Evolutionary conservation across 2,888 invertebrate species (phyloP).

Genomic region (Papilio gigon): DNA sequence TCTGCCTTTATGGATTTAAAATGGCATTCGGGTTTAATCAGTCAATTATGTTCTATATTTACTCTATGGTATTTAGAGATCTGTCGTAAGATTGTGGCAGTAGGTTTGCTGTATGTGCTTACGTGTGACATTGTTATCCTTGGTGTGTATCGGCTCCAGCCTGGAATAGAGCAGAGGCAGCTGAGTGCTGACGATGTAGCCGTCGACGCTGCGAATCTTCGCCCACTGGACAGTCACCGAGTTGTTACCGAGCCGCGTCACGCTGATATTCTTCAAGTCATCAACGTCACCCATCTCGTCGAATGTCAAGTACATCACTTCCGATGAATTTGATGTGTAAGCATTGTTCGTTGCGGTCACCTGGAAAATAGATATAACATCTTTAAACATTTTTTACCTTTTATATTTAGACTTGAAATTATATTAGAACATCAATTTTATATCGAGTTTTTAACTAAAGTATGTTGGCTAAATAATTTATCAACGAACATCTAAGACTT

Average conservation of each 20-base stretch:
- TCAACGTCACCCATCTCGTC: constrained; percentile 85
- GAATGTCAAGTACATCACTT: constrained; percentile 82
- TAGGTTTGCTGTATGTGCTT: constrained; percentile 46
- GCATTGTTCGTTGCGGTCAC: constrained; percentile 85
- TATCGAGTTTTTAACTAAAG: too few relatives aligned
- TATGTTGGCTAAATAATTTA: too few relatives aligned
- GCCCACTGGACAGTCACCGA: constrained; percentile 85
- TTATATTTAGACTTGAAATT: too few relatives aligned
- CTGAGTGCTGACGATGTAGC: constrained; percentile 81
- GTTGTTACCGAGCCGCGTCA: constrained; percentile 74
- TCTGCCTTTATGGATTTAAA: too few relatives aligned
- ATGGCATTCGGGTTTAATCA: too few relatives aligned
- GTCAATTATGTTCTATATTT: too few relatives aligned
- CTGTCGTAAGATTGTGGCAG: too few relatives aligned
- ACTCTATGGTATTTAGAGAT: not conserved
- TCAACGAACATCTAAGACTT: too few relatives aligned
- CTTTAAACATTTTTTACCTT: too few relatives aligned
- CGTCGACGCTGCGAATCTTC: constrained; percentile 80
- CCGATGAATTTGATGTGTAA: constrained; percentile 84
- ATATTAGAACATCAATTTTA: too few relatives aligned
- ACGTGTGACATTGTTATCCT: constrained; percentile 74
- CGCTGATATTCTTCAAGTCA: constrained; percentile 80
- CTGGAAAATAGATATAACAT: constrained; percentile 60
- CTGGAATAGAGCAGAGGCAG: constrained; percentile 82
- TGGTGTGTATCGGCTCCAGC: constrained; percentile 68